Percentiles rank a stretch among this genome's conserved stretches.
phyloP scores from a whole-genome alignment of 2,888 invertebrate genomes.

The Lycia hirtaria region DNA sequence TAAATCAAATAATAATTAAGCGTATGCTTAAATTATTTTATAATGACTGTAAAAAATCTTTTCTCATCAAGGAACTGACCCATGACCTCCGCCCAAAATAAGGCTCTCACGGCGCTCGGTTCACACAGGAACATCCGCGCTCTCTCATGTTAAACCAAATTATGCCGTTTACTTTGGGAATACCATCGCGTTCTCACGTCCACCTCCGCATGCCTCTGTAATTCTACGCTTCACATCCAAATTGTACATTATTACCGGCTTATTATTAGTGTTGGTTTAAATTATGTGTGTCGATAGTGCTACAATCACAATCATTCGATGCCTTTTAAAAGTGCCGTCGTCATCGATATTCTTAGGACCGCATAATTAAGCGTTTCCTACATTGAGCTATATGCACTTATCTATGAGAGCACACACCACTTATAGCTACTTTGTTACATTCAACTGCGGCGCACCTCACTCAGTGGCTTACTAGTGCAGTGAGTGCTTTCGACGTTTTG shows the following conservation, averaged over 20 bases:
- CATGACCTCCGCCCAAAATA: conserved; percentile 39
- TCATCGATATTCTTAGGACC: conserved; percentile 17
- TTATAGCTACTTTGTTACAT: too few relatives aligned
- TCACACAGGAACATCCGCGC: conserved; percentile 40
- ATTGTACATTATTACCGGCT: conserved; percentile 18
- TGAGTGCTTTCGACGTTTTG: too few relatives aligned
- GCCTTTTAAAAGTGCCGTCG: conserved; percentile 15
- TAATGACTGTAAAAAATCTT: conserved; percentile 5
- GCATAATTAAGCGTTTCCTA: conserved; percentile 37
- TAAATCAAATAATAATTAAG: background rate
- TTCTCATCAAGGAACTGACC: conserved; percentile 41
- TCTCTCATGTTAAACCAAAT: conserved; percentile 31
- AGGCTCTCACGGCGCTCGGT: conserved; percentile 42
- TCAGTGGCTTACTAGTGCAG: too few relatives aligned
- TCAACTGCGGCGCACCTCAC: too few relatives aligned
- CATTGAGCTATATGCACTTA: too few relatives aligned
- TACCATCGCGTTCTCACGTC: conserved; percentile 41
- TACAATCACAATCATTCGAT: conserved; percentile 9
- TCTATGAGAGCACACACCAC: too few relatives aligned
- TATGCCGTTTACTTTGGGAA: conserved; percentile 41
- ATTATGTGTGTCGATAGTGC: conserved; percentile 11
- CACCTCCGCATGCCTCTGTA: conserved; percentile 34
- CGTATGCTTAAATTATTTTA: background rate
- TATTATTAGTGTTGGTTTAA: conserved; percentile 12
- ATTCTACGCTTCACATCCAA: conserved; percentile 25